Evolutionary conservation across 2,113 vertebrate species (phyloP), one percentile per base, ranked within the genome.

Genomic region (Ictalurus punctatus): DNA sequence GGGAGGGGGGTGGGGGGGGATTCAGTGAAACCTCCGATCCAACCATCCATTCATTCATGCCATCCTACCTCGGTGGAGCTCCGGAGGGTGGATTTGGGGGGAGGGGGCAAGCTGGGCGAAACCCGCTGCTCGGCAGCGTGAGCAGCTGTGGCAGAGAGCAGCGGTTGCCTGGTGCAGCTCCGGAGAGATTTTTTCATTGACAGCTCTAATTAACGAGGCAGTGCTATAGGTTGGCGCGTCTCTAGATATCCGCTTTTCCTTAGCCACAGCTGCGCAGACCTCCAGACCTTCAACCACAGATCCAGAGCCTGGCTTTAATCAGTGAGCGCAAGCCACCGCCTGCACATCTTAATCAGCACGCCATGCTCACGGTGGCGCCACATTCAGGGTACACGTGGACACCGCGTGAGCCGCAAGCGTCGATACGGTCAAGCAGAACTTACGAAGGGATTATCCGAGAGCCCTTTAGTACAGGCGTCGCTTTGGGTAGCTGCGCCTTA

Each of bases 171-270:
- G 74, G 54, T 87, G 79, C 56, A 87, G 30, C 85, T 85, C 80
- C 84, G 59, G 89, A 74, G 94, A 92, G 90, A 92, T 93, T 93
- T 81, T 61, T 83, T 37, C 37, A 40, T 95, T 95, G 95, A 95
- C 95, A 93, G 94, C 94, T 95, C 93, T 96, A 95, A 96, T 95
- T 96, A 95, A 95, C 94, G 94, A 94, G 93, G 94, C 94, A 93
- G 94, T 94, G 94, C 93, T 94, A 92, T 93, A 93, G 94, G 93
- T 91, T 94, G 95, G 92, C 93, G 92, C 93, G 94, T 93, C 93
- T 92, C 92, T 87, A 65, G 82, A 85, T 89, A 89, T 88, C 76
- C 83, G 30, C 56, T 76, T 86, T 79, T 81, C 59, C 87, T 89
- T 65, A 63, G 40, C 86, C 86, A 84, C 63, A 58, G 85, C 80